Evolutionary conservation across 2,113 vertebrate species (phyloP).

Genomic region (Proteles cristata): DNA sequence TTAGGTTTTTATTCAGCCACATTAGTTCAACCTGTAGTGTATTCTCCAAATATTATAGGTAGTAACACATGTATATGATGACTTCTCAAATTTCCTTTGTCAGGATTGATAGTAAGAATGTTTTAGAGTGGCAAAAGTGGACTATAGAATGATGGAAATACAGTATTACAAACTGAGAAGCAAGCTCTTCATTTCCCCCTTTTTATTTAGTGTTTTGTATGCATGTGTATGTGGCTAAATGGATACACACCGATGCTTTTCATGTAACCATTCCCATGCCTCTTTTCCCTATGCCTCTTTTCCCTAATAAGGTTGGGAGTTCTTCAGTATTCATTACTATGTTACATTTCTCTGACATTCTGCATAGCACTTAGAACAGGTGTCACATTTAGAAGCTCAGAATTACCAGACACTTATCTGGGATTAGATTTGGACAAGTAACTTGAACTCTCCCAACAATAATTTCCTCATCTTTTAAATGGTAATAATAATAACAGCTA

Average conservation of each 20-base stretch:
- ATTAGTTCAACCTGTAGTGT: neutral
- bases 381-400: neutral
- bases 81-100: neutral
- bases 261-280: neutral
- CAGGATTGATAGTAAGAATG: neutral
- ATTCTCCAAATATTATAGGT: neutral
- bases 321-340: neutral
- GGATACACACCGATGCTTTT: neutral
- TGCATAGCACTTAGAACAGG: neutral
- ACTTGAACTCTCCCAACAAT: neutral
- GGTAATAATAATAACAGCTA: neutral
- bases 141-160: neutral
- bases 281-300: neutral
- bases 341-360: neutral
- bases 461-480: conserved; percentile 47
- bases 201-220: neutral
- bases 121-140: neutral
- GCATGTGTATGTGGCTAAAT: neutral
- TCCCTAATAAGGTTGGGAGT: neutral
- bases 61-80: neutral
- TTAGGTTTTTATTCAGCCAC: neutral
- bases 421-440: neutral
- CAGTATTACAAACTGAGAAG: neutral
- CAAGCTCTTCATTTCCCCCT: neutral
- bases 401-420: neutral